Percentiles rank a stretch among this genome's conserved stretches.
phyloP scores from a whole-genome alignment of 2,888 invertebrate species.

The Zeuzera pyrina region DNA sequence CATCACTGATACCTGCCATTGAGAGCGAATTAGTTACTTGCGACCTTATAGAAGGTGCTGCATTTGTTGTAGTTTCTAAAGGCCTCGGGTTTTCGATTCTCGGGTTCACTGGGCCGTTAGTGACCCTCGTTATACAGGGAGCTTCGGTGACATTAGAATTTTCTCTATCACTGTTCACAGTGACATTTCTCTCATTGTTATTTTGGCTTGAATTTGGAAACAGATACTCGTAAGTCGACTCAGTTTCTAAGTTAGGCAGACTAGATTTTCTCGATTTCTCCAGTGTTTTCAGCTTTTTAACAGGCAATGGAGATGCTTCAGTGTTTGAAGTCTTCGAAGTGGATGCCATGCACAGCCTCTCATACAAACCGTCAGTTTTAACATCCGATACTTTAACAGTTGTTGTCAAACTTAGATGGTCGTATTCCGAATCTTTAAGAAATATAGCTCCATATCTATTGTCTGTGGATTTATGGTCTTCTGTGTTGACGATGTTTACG shows the following conservation, averaged over 20 bases:
- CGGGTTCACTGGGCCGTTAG: conserved; percentile 3
- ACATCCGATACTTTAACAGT: conserved; percentile 35
- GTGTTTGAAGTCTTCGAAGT: conserved; percentile 36
- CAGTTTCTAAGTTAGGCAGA: conserved; percentile 48
- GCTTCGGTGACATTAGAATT: conserved; percentile 1
- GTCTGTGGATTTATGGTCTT: conserved; percentile 24
- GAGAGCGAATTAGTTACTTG: too few relatives aligned
- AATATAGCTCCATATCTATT: conserved; percentile 54
- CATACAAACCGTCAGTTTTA: conserved; percentile 36
- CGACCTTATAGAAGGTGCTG: background rate
- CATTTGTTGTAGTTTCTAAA: too few relatives aligned
- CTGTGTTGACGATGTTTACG: conserved; percentile 58
- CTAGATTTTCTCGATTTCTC: conserved; percentile 51
- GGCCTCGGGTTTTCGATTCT: too few relatives aligned
- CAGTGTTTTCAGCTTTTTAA: conserved; percentile 31
- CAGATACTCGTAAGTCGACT: conserved; percentile 52
- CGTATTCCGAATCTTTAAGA: conserved; percentile 42
- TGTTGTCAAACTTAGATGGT: conserved; percentile 56
- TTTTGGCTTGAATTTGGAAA: conserved; percentile 35
- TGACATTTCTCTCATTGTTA: conserved; percentile 1
- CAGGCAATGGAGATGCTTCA: conserved; percentile 28
- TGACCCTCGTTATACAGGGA: too few relatives aligned
- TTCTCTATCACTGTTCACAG: background rate
- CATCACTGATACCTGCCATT: conserved; percentile 12
- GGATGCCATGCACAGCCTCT: conserved; percentile 52